Conservation (phyloP, 1,140 invertebrate genomes). For the Nephotettix cincticeps region DNA sequence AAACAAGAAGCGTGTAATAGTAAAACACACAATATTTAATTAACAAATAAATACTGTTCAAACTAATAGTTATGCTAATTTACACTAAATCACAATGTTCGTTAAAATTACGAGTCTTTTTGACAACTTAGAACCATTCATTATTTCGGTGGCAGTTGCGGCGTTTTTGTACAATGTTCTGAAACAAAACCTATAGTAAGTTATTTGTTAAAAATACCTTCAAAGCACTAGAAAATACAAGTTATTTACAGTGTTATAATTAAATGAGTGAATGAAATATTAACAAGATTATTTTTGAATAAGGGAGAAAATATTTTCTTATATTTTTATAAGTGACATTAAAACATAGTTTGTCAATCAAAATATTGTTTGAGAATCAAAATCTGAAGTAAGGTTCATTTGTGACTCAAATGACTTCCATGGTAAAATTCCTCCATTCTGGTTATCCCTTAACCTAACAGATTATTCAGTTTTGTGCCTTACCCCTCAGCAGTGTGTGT, state of each 20-base stretch:
- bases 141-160: background rate
- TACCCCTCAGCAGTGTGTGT: constrained; percentile 55
- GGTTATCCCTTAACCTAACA: background rate
- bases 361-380: background rate
- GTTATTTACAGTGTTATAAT: too few species aligned
- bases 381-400: background rate
- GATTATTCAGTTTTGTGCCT: background rate
- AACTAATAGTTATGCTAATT: background rate
- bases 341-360: background rate
- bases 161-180: constrained; percentile 1
- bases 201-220: background rate
- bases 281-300: too few species aligned
- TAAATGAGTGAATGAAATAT: too few species aligned
- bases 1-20: too few species aligned
- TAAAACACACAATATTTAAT: constrained; percentile 13
- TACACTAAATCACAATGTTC: constrained; percentile 19
- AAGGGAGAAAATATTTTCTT: background rate
- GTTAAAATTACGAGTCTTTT: background rate
- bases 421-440: background rate
- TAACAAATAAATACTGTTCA: constrained; percentile 13
- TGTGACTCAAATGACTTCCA: background rate
- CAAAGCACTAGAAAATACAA: too few species aligned
- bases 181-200: background rate
- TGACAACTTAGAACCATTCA: background rate
- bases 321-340: background rate